Conservation (phyloP, 2,888 invertebrate genomes). For the Trissolcus japonicus region DNA sequence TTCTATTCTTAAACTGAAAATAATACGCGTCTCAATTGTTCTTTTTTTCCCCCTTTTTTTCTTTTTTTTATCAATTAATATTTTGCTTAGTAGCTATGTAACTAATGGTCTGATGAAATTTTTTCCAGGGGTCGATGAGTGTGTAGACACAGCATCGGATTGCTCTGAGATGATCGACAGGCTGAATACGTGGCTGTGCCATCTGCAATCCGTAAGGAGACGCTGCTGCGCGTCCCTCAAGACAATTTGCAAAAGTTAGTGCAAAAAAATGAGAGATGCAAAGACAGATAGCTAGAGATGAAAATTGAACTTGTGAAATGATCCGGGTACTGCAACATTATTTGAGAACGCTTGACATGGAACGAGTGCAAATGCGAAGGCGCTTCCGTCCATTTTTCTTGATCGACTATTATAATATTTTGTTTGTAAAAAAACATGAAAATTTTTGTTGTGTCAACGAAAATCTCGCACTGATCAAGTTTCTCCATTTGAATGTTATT, state of each 20-base stretch:
- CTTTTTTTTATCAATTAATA: too few relatives aligned
- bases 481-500: conserved; percentile 32
- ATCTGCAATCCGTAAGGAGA: conserved; percentile 74
- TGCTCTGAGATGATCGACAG: conserved; percentile 76
- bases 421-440: conserved; percentile 42
- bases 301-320: conserved; percentile 33
- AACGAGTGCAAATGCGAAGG: conserved; percentile 37
- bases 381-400: conserved; percentile 24
- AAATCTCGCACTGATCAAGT: conserved; percentile 18
- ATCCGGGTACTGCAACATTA: conserved; percentile 34
- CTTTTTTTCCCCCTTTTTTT: too few relatives aligned
- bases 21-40: too few relatives aligned
- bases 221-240: conserved; percentile 75
- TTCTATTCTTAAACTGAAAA: too few relatives aligned
- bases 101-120: too few relatives aligned
- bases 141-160: conserved; percentile 73
- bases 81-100: too few relatives aligned
- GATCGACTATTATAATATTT: conserved; percentile 17
- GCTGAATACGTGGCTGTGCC: conserved; percentile 76
- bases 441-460: conserved; percentile 21
- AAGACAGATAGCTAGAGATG: conserved; percentile 45
- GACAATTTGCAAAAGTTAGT: conserved; percentile 67
- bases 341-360: conserved; percentile 42
- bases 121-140: conserved; percentile 72
- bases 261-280: conserved; percentile 37